Evolutionary conservation across 2,888 invertebrate genomes (phyloP), one percentile per base, ranked within the genome.

Genomic region (Polietes domitor): DNA sequence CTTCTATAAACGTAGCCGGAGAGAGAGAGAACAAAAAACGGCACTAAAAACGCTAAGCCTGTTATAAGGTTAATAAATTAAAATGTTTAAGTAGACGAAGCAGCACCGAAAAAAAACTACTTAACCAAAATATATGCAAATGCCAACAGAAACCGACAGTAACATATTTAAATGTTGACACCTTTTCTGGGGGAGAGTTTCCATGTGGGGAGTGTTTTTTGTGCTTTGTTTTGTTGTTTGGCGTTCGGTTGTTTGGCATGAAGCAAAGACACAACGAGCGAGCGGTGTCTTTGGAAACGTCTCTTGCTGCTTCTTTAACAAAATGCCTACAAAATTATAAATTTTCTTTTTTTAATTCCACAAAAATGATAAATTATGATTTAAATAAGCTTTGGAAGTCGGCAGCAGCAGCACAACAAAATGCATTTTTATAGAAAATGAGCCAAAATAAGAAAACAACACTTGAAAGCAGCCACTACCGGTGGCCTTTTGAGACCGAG

Each of bases 341-440:
- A 58, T 21, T 70, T 77, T 37, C 58, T 68, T 19, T 65, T n/a
- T 37, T 80, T 81, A 84, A 81, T 84, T 79, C 86, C 77, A 70
- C 75, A 86, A 71, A 87, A 87, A 86, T 87, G 86, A 87, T 87
- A 87, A 86, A 86, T 87, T 86, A 87, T 86, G 85, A 86, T 85
- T 86, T 86, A 85, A 87, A 87, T 86, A 85, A 83, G 87, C 86
- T 87, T 87, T 24, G 47, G 47, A n/a, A n/a, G 47, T n/a, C 15
- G 41, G 12, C 47, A 58, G 21, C 3, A 53, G 19, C 21, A 26
- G 24, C 24, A 12, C 55, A 21, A 55, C 24, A 55, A 55, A 55
- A 55, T 55, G 55, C 55, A 50, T 50, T 55, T 32, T 24, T 24
- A 55, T 55, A 3, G 21, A 58, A 70, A 70, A 53, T 75, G 77